These are phyloP conservation scores for Cardiocondyla obscurior DNA, from an alignment of 1,140 invertebrate species.

Conservation along the genomic window DNA sequence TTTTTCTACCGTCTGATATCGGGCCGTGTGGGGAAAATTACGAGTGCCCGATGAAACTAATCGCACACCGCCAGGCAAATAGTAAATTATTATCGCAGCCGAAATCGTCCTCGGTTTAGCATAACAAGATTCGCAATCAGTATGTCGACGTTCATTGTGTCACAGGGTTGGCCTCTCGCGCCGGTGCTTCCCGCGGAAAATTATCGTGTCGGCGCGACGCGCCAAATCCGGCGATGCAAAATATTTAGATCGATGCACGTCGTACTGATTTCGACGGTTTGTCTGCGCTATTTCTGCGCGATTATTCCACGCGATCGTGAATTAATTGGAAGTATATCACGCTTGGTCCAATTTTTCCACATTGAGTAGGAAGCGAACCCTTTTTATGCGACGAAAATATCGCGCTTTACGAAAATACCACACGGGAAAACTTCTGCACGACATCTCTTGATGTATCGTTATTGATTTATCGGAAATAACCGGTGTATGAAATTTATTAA, in stretches of 20 bases:
- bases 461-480: not conserved
- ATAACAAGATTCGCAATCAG: slow-evolving; percentile 42
- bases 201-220: slow-evolving; percentile 29
- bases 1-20: not conserved
- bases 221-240: slow-evolving; percentile 18
- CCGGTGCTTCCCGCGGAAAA: slow-evolving; percentile 19
- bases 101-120: slow-evolving; percentile 17
- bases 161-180: not conserved
- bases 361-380: slow-evolving; percentile 5
- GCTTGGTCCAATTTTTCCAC: slow-evolving; percentile 73
- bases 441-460: slow-evolving; percentile 15
- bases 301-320: slow-evolving; percentile 53
- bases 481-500: slow-evolving; percentile 36
- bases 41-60: slow-evolving; percentile 13
- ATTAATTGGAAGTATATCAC: slow-evolving; percentile 74
- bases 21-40: not conserved
- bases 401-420: not conserved
- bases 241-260: slow-evolving; percentile 12
- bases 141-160: slow-evolving; percentile 25
- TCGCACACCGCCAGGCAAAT: not conserved
- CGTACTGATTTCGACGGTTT: not conserved
- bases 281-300: slow-evolving; percentile 2
- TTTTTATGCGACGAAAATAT: not conserved
- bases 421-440: not conserved
- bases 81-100: slow-evolving; percentile 34